Base-by-base conservation (phyloP, 30 jellyfish, hydroid and myxozoan species). In the Rhopilema esculentum region DNA sequence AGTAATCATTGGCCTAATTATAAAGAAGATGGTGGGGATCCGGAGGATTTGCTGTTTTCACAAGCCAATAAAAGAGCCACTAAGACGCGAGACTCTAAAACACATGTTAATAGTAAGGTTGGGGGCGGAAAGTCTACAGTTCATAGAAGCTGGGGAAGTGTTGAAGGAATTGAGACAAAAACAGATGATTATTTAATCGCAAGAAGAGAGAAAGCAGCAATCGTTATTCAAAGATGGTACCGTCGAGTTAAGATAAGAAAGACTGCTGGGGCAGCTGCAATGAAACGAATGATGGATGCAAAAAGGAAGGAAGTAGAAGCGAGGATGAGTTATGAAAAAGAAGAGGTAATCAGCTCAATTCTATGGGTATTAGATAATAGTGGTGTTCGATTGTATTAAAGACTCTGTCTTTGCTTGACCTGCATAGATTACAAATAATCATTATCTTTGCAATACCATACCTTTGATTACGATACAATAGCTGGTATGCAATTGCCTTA, bases 181-280 rank as follows among this genome's bases (percentile, higher is more conserved):
- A 85, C 94, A 28, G 94, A 85, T 65, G 94, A 85, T 76, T 85
- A 85, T 40, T 68, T 85, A 79, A 85, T 85, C 24, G 84, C 79
- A 0, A 85, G 65, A 88, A 64, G 94, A 26, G 94, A 85, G 51
- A 85, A 75, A 65, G 99, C 99, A 4, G 99, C 99, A 16, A 31
- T 51, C 22, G 77, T 52, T 16, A 95, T 95, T 16, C 99, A 95
- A 75, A 40, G 80, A 21, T 95, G 99, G 99, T 95, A 92, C 82
- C 74, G 89, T 52, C 31, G 90, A 32, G 72, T 79, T 27, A 48
- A 66, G n/a, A 77, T 90, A 2, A 63, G 97, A 29, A 90, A 74
- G 63, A 91, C 93, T 1, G 97, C 97, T 19, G 99, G 99, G 19
- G 91, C 91, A 2, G 97, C 97, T 16, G 97, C 97, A 16, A 86